Evolutionary conservation across 2,797 vertebrate species (phyloP).

Genomic region (Diplodus puntazzo): DNA sequence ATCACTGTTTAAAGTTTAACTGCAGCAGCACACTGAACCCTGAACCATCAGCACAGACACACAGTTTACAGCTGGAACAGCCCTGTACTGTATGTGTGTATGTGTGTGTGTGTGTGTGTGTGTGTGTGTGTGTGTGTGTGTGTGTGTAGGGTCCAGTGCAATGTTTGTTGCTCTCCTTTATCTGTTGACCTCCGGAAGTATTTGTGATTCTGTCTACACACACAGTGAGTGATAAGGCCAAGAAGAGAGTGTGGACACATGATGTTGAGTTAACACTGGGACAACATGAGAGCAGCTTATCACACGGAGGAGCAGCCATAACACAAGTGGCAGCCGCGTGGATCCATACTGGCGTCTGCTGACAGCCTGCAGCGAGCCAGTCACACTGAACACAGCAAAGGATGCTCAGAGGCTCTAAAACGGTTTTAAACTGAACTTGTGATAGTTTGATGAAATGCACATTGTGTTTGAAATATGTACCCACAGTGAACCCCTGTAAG

Average conservation of each 20-base stretch:
- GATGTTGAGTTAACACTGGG: constrained; percentile 75
- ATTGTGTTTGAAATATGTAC: constrained; percentile 16
- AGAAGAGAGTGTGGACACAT: constrained; percentile 75
- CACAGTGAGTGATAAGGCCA: constrained; percentile 71
- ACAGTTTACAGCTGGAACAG: constrained; percentile 21
- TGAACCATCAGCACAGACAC: constrained; percentile 53
- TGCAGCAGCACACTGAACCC: constrained; percentile 60
- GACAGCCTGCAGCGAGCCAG: background rate
- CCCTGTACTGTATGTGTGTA: constrained; percentile 2
- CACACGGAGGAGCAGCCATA: constrained; percentile 38
- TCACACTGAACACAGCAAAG: background rate
- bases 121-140: constrained; percentile 11
- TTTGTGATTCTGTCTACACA: constrained; percentile 79
- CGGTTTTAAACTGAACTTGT: constrained; percentile 29
- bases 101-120: constrained; percentile 1
- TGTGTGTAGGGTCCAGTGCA: constrained; percentile 7
- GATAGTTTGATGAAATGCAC: constrained; percentile 37
- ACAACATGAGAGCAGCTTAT: constrained; percentile 71
- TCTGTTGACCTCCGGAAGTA: constrained; percentile 82
- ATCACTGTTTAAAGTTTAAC: constrained; percentile 72
- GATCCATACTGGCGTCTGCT: constrained; percentile 29
- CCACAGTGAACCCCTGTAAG: constrained; percentile 1
- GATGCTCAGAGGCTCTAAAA: background rate
- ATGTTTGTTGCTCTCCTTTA: constrained; percentile 69
- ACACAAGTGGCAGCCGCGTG: constrained; percentile 56